Conservation (phyloP, 1,140 invertebrate species). For the Solen grandis region DNA sequence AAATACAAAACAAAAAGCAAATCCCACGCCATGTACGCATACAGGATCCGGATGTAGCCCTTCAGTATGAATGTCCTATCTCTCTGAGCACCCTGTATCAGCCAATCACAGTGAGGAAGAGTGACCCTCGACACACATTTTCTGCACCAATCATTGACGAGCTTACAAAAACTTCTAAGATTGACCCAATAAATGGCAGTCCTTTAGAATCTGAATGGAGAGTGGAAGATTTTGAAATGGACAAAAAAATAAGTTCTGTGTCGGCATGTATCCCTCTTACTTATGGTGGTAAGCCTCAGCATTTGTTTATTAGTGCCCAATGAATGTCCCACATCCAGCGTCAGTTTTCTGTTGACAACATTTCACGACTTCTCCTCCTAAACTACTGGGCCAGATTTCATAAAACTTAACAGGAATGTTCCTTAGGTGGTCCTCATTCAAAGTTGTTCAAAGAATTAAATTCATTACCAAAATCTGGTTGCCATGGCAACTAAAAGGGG, state of each 20-base stretch:
- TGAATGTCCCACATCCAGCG: no score
- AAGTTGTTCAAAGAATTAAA: neutral
- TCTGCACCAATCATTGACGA: conserved; percentile 73
- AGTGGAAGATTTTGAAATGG: conserved; percentile 68
- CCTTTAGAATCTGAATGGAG: conserved; percentile 69
- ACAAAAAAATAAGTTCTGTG: conserved; percentile 67
- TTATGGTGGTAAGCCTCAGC: conserved; percentile 67
- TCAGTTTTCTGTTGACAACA: neutral
- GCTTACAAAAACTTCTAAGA: conserved; percentile 73
- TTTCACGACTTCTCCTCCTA: neutral
- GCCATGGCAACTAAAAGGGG: no score
- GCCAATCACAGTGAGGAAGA: conserved; percentile 73
- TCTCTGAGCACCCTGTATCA: conserved; percentile 74
- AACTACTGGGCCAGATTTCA: no score
- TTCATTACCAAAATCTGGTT: neutral
- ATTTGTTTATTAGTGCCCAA: neutral
- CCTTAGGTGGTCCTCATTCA: neutral
- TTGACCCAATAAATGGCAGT: conserved; percentile 73
- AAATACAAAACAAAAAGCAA: conserved; percentile 68
- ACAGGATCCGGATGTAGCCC: conserved; percentile 58
- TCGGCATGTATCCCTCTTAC: conserved; percentile 68
- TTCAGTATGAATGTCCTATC: conserved; percentile 73
- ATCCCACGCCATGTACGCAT: conserved; percentile 74
- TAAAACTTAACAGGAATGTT: no score
- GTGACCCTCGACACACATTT: conserved; percentile 73